Conservation (phyloP, 2,797 vertebrate genomes). For the Amniataba percoides region DNA sequence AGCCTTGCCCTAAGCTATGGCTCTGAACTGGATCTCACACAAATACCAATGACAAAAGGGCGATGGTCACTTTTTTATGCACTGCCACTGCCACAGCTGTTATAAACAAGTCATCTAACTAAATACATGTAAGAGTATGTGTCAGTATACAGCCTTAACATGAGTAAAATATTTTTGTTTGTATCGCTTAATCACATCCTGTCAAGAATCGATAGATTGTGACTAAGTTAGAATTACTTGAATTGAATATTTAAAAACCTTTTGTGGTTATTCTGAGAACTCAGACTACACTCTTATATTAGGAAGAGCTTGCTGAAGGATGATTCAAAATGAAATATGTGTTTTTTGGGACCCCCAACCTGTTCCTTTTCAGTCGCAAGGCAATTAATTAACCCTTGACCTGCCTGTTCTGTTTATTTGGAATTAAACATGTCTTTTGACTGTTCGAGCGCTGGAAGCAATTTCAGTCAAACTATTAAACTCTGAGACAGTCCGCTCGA, state of each 20-base stretch:
- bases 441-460: slow-evolving; percentile 11
- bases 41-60: slow-evolving; percentile 60
- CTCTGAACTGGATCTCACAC: slow-evolving; percentile 57
- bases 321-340: not conserved
- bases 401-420: slow-evolving; percentile 21
- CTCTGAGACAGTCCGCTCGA: slow-evolving; percentile 14
- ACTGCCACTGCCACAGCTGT: slow-evolving; percentile 7
- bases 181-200: too few species aligned
- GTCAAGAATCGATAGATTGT: not conserved
- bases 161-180: not conserved
- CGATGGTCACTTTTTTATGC: slow-evolving; percentile 40
- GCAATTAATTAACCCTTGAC: slow-evolving; percentile 38
- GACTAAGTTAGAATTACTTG: not conserved
- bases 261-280: not conserved
- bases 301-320: not conserved
- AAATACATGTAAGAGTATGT: not conserved
- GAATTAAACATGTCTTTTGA: slow-evolving; percentile 9
- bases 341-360: slow-evolving; percentile 5
- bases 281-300: not conserved
- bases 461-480: slow-evolving; percentile 33
- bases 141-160: not conserved
- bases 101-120: slow-evolving; percentile 25
- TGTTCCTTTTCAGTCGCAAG: not conserved
- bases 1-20: slow-evolving; percentile 57
- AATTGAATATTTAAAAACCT: not conserved